A percentile compares a stretch with the other conserved stretches of the same genome.
phyloP scores from a whole-genome alignment of 2,888 invertebrate species.

The Aspidapion aeneum region DNA sequence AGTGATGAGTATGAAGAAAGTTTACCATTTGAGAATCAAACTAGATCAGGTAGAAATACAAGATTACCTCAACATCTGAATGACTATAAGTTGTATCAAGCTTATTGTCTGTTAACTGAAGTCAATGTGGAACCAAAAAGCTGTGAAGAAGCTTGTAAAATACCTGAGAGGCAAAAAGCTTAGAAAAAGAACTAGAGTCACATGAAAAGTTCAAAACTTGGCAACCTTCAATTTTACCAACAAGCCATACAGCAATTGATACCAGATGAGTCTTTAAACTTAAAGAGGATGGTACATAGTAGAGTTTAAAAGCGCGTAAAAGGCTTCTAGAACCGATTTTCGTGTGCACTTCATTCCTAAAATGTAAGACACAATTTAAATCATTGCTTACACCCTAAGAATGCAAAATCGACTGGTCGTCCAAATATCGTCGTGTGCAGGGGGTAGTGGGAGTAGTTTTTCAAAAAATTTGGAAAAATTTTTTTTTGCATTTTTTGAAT shows the following conservation, averaged over 20 bases:
- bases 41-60: conserved; percentile 7
- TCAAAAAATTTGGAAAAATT: too few relatives aligned
- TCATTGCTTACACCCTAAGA: too few relatives aligned
- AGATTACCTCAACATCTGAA: conserved; percentile 3
- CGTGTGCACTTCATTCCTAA: too few relatives aligned
- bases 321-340: too few relatives aligned
- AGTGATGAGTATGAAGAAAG: background rate
- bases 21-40: background rate
- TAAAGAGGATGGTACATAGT: too few relatives aligned
- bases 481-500: too few relatives aligned
- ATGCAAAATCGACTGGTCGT: too few relatives aligned
- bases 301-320: too few relatives aligned
- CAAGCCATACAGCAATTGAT: background rate
- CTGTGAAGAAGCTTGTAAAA: conserved; percentile 3
- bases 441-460: too few relatives aligned
- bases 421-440: too few relatives aligned
- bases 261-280: background rate
- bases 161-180: background rate
- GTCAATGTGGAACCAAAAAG: conserved; percentile 3
- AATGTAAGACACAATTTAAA: too few relatives aligned
- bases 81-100: conserved; percentile 11
- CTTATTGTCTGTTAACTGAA: conserved; percentile 4
- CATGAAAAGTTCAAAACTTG: background rate
- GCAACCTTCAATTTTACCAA: background rate
- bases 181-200: background rate